Evolutionary conservation across 1,140 invertebrate species (phyloP), one percentile per base, ranked within the genome.

Genomic region (Ptiloglossa arizonensis): DNA sequence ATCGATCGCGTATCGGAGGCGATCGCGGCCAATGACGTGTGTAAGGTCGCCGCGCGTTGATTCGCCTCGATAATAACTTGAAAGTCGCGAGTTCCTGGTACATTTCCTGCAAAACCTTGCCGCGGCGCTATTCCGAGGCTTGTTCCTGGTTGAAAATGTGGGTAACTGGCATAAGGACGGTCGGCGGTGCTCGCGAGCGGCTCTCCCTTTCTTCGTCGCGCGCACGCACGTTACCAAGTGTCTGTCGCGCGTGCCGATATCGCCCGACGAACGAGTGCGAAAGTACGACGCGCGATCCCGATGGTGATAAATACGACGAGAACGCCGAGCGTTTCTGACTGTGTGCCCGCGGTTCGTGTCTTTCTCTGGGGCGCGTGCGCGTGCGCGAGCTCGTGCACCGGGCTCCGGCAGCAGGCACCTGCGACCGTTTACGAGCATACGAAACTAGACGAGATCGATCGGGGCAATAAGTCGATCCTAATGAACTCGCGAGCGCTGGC

Each of bases 141-240:
- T 70, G 73, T 85, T 85, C 82, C 82, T 85, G 82, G 57, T 85
- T 80, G 78, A 85, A 85, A 85, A 85, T 84, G 56, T 78, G 54
- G 82, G 83, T 85, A 85, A 85, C 35, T 81, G 63, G 83, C 41
- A 73, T 85, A 85, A 85, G 83, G 83, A 85, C 82, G 83, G 73
- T 85, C 83, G 29, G 9, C 44, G 46, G 74, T 48, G 35, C 56
- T 54, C 62, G 24, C 82, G 72, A 11, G 29, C 46, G 29, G 35
- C 44, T 35, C 29, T 38, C 38, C 48, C 46, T 29, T 81, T 66
- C 52, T 82, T 68, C 29, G 71, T 66, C 63, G 41, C 56, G 56
- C 27, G 38, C 35, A 19, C 4, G 35, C n/a, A n/a, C n/a, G n/a
- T n/a, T n/a, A n/a, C n/a, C n/a, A 24, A n/a, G n/a, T n/a, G 46